Conservation (phyloP, 2,113 vertebrate species). For the Candoia aspera region DNA sequence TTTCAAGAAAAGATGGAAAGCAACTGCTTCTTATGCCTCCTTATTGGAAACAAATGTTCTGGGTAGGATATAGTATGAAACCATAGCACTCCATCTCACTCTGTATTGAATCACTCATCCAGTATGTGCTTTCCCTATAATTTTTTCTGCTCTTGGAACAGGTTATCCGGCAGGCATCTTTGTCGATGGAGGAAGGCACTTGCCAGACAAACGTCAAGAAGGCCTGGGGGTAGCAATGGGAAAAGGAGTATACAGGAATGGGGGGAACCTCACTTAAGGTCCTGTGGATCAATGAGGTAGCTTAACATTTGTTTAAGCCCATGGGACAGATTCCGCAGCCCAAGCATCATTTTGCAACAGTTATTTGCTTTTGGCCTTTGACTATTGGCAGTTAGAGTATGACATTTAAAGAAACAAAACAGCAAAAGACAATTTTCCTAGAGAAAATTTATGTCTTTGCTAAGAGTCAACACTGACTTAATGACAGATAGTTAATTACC, state of each 20-base stretch:
- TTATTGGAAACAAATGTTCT: not conserved
- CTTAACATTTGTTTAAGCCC: not conserved
- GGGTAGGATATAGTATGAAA: not conserved
- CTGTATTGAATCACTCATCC: not conserved
- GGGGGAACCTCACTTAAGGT: not conserved
- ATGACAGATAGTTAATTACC: too few relatives aligned
- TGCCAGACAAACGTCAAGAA: not conserved
- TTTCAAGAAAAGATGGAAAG: not conserved
- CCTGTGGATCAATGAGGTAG: not conserved
- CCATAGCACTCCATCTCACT: not conserved
- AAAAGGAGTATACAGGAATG: not conserved
- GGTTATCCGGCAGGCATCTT: not conserved
- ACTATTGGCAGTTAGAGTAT: not conserved
- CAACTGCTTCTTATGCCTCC: not conserved
- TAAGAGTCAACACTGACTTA: not conserved
- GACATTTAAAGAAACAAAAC: not conserved
- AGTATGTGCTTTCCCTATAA: not conserved
- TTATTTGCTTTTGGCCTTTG: not conserved
- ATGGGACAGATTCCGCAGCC: not conserved
- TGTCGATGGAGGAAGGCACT: not conserved
- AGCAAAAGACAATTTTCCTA: not conserved
- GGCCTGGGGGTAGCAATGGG: not conserved
- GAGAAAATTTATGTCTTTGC: not conserved
- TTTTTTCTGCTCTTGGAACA: not conserved
- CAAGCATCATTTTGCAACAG: not conserved